Evolutionary conservation across 2,113 vertebrate species (phyloP), one percentile per base, ranked within the genome.

Genomic region (Centropus bengalensis): DNA sequence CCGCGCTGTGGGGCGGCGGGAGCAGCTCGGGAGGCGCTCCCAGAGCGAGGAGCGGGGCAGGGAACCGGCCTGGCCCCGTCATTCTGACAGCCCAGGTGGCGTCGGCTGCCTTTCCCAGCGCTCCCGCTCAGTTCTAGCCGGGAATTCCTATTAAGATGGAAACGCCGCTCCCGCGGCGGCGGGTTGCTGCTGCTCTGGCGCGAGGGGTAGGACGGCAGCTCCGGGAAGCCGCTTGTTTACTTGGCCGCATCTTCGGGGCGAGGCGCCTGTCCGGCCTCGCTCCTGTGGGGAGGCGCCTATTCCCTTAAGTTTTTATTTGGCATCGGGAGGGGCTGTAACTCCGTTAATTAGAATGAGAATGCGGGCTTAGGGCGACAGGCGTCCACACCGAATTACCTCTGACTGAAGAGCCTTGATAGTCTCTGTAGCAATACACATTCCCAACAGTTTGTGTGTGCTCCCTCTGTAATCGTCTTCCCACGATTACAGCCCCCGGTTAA

Each of bases 401-500:
- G 40, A 12, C 6, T 74, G 75, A 66, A 80, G 40, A 36, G 40
- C 19, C 30, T 28, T 47, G 45, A 22, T 83, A 69, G 36, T 27
- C 23, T 60, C 10, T 77, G 58, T 54, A 86, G 4, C 40, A 45
- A 19, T 60, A 30, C 2, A 11, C 27, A 10, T 40, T 86, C 21
- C 8, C 26, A 16, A 3, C 13, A 3, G 51, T 40, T 62, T 42
- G 22, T 55, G 13, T 52, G n/a, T 63, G 8, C 76, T 82, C 18
- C 14, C 80, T 66, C 38, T 68, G 19, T 63, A 86, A 47, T 14
- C 36, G 14, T 5, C 17, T 71, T 19, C 3, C 63, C 10, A 2
- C 11, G 45, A 6, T 11, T 75, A 8, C 16, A 1, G 12, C 6
- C 4, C 8, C 2, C 4, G 8, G 0, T 51, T 7, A 47, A 38